phyloP scores from a whole-genome alignment of 2,888 invertebrate genomes.

The Drosophila atripex region DNA sequence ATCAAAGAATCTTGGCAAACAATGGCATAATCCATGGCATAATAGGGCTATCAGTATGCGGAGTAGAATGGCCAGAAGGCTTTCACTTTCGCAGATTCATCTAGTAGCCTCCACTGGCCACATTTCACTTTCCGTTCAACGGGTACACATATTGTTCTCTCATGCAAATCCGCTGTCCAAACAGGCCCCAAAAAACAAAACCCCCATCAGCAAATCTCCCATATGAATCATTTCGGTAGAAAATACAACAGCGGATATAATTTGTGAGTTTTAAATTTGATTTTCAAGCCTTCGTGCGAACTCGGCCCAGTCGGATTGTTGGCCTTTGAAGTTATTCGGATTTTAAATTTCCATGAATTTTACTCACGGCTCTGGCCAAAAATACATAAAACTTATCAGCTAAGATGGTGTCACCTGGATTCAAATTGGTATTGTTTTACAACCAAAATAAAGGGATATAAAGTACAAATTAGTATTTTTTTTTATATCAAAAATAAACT shows the following conservation, averaged over 20 bases:
- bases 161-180: constrained; percentile 61
- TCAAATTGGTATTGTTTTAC: neutral
- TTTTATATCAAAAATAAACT: too few relatives aligned
- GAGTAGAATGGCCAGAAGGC: constrained; percentile 46
- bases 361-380: constrained; percentile 15
- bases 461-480: neutral
- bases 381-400: neutral
- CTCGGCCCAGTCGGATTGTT: constrained; percentile 34
- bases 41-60: constrained; percentile 19
- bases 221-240: constrained; percentile 73
- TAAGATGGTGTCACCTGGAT: neutral
- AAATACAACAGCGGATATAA: constrained; percentile 53
- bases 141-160: constrained; percentile 54
- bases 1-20: constrained; percentile 24
- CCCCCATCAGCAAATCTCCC: constrained; percentile 31
- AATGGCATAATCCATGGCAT: constrained; percentile 32
- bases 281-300: constrained; percentile 61
- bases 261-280: constrained; percentile 37
- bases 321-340: constrained; percentile 55
- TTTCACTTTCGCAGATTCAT: constrained; percentile 65
- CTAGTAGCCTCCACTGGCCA: constrained; percentile 3
- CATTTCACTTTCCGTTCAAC: constrained; percentile 46
- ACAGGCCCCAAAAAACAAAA: constrained; percentile 33
- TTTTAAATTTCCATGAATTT: constrained; percentile 38
- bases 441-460: neutral